Conservation (phyloP, 2,797 vertebrate genomes). For the Poeciliopsis infans region DNA sequence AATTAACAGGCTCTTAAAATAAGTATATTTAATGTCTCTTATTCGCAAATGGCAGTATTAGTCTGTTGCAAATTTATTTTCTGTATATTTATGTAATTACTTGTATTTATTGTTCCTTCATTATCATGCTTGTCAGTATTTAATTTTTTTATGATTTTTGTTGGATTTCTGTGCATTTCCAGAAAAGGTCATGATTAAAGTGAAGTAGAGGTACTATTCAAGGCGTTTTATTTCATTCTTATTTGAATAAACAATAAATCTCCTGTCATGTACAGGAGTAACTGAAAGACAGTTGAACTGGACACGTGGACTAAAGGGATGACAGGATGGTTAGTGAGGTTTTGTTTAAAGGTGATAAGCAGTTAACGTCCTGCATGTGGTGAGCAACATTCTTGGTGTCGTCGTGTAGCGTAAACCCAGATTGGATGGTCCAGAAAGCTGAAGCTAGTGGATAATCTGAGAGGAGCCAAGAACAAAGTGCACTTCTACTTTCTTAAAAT, state of each 20-base stretch:
- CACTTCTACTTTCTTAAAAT: neutral
- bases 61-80: constrained; percentile 84
- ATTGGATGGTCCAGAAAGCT: neutral
- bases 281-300: neutral
- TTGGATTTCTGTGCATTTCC: constrained; percentile 86
- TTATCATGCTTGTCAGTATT: constrained; percentile 89
- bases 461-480: neutral
- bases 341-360: neutral
- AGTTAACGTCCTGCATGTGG: neutral
- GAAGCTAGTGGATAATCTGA: neutral
- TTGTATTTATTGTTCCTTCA: constrained; percentile 96
- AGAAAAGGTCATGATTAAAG: constrained; percentile 87
- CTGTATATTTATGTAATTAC: constrained; percentile 97
- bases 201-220: constrained; percentile 84
- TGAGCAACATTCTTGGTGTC: neutral
- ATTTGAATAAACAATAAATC: constrained; percentile 64
- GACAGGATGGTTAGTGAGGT: neutral
- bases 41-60: constrained; percentile 87
- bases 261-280: constrained; percentile 13
- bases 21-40: constrained; percentile 74
- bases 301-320: neutral
- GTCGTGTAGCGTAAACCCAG: neutral
- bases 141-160: constrained; percentile 89
- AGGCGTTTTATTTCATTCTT: constrained; percentile 79
- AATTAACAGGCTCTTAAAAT: constrained; percentile 79